Evolutionary conservation across 1,140 invertebrate genomes (phyloP).

Genomic region (Carposina sasakii): DNA sequence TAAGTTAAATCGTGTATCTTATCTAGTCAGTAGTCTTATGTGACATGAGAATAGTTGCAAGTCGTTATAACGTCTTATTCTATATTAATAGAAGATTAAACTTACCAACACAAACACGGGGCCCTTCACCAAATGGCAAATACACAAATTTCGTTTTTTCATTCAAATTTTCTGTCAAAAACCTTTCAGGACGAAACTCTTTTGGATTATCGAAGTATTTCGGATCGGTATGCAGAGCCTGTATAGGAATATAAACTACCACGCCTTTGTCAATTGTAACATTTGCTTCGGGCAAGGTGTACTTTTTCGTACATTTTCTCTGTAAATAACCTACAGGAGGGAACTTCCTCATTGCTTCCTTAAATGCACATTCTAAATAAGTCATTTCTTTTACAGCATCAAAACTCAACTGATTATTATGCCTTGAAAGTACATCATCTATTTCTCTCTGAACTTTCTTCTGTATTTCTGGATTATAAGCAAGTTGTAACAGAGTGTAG

Average conservation of each 20-base stretch:
- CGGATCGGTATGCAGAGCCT: slow-evolving; percentile 70
- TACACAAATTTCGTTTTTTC: slow-evolving; percentile 49
- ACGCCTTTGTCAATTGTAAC: slow-evolving; percentile 47
- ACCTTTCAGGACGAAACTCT: slow-evolving; percentile 72
- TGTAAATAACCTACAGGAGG: slow-evolving; percentile 52
- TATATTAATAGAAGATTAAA: not conserved
- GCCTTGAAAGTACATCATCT: slow-evolving; percentile 37
- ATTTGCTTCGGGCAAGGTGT: slow-evolving; percentile 47
- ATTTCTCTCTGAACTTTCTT: slow-evolving; percentile 71
- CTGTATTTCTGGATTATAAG: slow-evolving; percentile 69
- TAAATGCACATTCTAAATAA: slow-evolving; percentile 41
- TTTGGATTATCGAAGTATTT: slow-evolving; percentile 68
- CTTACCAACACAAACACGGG: slow-evolving; percentile 32
- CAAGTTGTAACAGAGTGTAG: slow-evolving; percentile 67
- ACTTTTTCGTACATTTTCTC: slow-evolving; percentile 47
- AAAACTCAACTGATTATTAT: slow-evolving; percentile 42
- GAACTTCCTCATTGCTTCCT: slow-evolving; percentile 59
- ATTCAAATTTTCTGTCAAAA: slow-evolving; percentile 42
- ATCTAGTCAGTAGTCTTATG: no score
- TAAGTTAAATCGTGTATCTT: no score
- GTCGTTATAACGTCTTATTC: no score
- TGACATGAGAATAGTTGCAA: no score
- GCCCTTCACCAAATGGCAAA: slow-evolving; percentile 32
- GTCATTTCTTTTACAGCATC: slow-evolving; percentile 47
- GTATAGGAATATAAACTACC: slow-evolving; percentile 43